Conservation (phyloP, 2,888 invertebrate genomes). For the Leptogaster cylindrica region DNA sequence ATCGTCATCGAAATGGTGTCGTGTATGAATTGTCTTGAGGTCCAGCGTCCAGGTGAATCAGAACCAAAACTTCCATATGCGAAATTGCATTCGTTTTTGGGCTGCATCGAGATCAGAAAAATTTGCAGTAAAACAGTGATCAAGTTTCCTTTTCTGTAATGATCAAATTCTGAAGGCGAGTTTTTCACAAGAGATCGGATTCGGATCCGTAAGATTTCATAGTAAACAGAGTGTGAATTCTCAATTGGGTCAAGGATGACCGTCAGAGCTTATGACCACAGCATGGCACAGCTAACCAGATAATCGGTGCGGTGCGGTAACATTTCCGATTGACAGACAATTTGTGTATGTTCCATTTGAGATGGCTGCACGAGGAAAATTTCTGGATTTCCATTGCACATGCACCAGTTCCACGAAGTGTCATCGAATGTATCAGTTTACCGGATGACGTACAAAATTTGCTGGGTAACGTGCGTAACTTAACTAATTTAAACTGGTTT, state of each 20-base stretch:
- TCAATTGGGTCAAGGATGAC: conserved; percentile 34
- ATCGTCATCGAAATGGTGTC: no score
- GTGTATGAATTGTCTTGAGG: conserved; percentile 8
- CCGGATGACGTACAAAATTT: conserved; percentile 7
- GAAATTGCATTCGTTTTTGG: conserved; percentile 27
- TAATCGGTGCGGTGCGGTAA: not conserved
- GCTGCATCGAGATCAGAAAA: not conserved
- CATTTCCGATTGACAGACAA: not conserved
- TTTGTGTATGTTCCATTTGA: not conserved
- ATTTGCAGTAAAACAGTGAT: conserved; percentile 7
- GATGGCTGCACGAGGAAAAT: no score
- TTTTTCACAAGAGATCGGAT: conserved; percentile 5
- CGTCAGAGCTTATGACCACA: conserved; percentile 23
- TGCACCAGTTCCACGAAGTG: not conserved
- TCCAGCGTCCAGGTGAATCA: conserved; percentile 22
- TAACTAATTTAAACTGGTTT: conserved; percentile 29
- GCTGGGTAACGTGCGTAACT: no score
- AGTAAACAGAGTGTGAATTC: conserved; percentile 28
- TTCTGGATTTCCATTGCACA: not conserved
- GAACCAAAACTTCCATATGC: conserved; percentile 5
- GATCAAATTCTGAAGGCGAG: conserved; percentile 19
- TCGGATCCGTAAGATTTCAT: conserved; percentile 8
- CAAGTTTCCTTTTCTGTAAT: conserved; percentile 31
- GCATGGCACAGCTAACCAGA: conserved; percentile 26
- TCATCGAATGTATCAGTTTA: not conserved